Evolutionary conservation across 2,888 invertebrate genomes (phyloP), one percentile per base, ranked within the genome.

Genomic region (Hybos culiciformis): DNA sequence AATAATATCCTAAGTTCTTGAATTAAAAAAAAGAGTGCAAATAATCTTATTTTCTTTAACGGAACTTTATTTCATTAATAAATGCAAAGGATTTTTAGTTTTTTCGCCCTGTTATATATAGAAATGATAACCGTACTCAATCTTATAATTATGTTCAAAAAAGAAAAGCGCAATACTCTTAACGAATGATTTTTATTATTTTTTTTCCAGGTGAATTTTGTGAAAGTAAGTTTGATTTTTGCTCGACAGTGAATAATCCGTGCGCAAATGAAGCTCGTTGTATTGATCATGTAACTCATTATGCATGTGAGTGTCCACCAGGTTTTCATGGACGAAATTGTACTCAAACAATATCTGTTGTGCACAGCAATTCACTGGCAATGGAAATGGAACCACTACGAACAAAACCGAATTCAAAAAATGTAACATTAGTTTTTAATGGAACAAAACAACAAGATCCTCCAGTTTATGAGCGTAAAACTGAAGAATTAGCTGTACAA

Each of bases 291-390:
- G 76, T 74, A 57, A 83, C 81, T 51, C 84, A 87, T 69, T 91
- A 92, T 70, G 79, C 83, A 44, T 92, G 90, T 69, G 77, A 83
- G 55, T 91, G 90, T 64, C 72, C 79, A 51, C 72, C 78, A 50
- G 94, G 94, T 1, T 96, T 84, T 71, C 78, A 82, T 53, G 94
- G 93, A 26, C 80, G 83, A 61, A 96, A 97, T 70, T 98, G 96
- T 67, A 87, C 94, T 19, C 87, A 88, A 61, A 90, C 88, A 15
- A 91, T 92, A 48, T 91, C 92, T 12, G 94, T 97, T 70, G 77
- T 80, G 46, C 84, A 87, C 67, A 90, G 91, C 63, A 84, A 86
- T 58, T 92, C 96, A 2, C 87, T 87, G 66, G 86, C 93, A 46
- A n/a, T n/a, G n/a, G 92, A 93, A 65, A 68, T 98, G 62, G 92